Percentiles rank a stretch among this genome's conserved stretches.
These are phyloP conservation scores for Florisuga fusca DNA, from an alignment of 2,797 vertebrate genomes.

Conservation along the genomic window DNA sequence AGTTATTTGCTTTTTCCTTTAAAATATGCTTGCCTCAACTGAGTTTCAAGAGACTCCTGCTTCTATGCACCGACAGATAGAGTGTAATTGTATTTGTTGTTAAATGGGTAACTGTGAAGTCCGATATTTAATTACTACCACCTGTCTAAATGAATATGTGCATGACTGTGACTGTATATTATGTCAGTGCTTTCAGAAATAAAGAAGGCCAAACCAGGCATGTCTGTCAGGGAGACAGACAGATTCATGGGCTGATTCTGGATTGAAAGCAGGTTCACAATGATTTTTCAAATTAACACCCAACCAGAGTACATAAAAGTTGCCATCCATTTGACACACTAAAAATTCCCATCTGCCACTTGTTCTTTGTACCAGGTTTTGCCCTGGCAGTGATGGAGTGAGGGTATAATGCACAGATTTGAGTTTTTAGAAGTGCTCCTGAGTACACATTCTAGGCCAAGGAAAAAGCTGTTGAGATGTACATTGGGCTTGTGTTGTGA, in stretches of 20 bases:
- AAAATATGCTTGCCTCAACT: neutral
- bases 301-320: neutral
- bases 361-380: neutral
- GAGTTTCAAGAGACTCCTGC: conserved; percentile 29
- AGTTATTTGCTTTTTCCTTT: conserved; percentile 55
- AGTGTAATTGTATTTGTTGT: conserved; percentile 41
- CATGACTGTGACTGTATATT: neutral
- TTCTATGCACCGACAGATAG: neutral
- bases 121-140: conserved; percentile 25
- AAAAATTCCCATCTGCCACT: neutral
- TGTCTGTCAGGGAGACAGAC: neutral
- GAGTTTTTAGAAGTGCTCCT: neutral
- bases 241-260: neutral
- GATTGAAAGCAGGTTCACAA: neutral
- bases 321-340: neutral
- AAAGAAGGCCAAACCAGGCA: neutral
- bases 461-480: neutral
- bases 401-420: neutral
- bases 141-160: neutral
- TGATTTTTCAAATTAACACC: neutral
- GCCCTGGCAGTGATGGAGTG: neutral
- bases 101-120: conserved; percentile 42
- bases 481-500: neutral
- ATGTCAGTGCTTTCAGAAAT: neutral
- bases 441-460: neutral